phyloP scores from a whole-genome alignment of 2,113 vertebrate genomes.

The Callipepla californica region DNA sequence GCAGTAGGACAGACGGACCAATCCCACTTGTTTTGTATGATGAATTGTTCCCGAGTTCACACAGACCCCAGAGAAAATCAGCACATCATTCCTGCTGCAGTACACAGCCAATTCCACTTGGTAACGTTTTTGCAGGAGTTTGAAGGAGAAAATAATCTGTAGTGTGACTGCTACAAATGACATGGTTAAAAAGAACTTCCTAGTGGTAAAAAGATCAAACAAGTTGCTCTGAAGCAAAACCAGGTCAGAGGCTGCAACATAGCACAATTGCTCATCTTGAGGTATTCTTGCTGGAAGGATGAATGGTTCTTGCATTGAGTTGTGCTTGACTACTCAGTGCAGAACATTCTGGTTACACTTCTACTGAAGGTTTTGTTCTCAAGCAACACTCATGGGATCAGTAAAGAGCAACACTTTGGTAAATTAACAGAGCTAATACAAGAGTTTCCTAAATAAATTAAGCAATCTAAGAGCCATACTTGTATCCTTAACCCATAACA shows the following conservation, averaged over 20 bases:
- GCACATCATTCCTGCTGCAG: neutral
- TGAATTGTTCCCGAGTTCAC: neutral
- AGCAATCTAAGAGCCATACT: neutral
- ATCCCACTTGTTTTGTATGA: neutral
- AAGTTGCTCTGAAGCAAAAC: neutral
- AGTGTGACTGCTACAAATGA: neutral
- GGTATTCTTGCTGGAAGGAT: neutral
- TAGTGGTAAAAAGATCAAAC: neutral
- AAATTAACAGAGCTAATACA: neutral
- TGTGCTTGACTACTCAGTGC: neutral
- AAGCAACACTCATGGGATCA: neutral
- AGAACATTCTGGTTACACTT: accelerated
- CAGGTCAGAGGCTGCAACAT: neutral
- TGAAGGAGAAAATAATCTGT: neutral
- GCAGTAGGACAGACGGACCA: neutral
- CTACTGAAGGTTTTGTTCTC: neutral
- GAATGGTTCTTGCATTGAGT: neutral
- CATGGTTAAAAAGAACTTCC: neutral
- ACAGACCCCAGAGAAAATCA: neutral
- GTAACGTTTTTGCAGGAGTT: neutral
- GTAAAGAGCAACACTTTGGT: neutral
- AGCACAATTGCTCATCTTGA: neutral
- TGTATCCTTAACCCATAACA: neutral
- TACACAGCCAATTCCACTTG: neutral
- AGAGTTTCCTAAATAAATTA: constrained; percentile 29